Conservation (phyloP, 2,888 invertebrate species). For the Stegophylla sp. region DNA sequence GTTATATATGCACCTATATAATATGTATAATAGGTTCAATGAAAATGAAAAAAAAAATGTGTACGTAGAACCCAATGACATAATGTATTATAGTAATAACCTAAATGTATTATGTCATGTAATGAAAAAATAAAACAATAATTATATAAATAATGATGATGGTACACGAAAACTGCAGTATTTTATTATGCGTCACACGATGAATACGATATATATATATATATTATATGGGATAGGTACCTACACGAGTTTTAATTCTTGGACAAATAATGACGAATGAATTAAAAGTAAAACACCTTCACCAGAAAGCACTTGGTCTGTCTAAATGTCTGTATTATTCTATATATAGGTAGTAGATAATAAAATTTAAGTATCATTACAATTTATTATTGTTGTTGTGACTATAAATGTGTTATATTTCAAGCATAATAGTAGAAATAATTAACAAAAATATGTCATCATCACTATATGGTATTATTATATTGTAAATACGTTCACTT, state of each 20-base stretch:
- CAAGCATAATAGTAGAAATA: too few relatives aligned
- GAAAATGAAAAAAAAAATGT: constrained; percentile 21
- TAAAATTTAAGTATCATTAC: too few relatives aligned
- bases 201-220: background rate
- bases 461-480: too few relatives aligned
- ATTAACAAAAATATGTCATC: too few relatives aligned
- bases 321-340: background rate
- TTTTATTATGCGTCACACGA: background rate
- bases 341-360: too few relatives aligned
- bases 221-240: background rate
- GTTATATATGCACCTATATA: background rate
- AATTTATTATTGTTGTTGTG: too few relatives aligned
- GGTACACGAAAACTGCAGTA: background rate
- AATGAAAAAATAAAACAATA: too few relatives aligned
- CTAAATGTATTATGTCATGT: constrained; percentile 8
- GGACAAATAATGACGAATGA: background rate
- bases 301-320: background rate
- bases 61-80: background rate
- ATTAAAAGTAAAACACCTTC: background rate
- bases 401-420: too few relatives aligned
- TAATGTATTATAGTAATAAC: background rate
- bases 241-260: background rate
- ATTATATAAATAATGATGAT: background rate
- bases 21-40: background rate
- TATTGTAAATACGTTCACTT: too few relatives aligned